Evolutionary conservation across 2,797 vertebrate species (phyloP).

Genomic region (Picus viridis): DNA sequence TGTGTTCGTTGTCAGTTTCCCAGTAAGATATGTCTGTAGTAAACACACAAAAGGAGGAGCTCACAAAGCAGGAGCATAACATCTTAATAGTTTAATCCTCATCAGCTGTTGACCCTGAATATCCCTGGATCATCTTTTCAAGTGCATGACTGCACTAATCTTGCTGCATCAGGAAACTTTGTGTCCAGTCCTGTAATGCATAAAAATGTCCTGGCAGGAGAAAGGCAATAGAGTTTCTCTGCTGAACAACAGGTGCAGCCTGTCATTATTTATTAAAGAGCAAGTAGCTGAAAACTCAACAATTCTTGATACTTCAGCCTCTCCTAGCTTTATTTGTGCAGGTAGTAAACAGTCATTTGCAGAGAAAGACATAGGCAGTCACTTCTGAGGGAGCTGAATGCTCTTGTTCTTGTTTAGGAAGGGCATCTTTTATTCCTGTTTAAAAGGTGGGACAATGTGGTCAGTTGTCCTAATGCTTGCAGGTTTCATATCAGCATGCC

Average conservation of each 20-base stretch:
- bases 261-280: constrained; percentile 62
- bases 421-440: not conserved
- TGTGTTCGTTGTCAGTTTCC: fast-evolving
- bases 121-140: not conserved
- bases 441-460: not conserved
- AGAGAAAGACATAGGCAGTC: not conserved
- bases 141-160: constrained; percentile 22
- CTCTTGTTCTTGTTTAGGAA: not conserved
- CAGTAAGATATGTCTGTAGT: not conserved
- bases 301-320: not conserved
- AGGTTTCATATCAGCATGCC: not conserved
- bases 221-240: constrained; percentile 11
- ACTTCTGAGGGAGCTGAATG: not conserved
- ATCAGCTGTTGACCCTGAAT: not conserved
- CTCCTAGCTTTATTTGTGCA: not conserved
- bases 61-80: not conserved
- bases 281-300: constrained; percentile 27
- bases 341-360: not conserved
- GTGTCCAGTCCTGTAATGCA: not conserved
- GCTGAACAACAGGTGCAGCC: constrained; percentile 9
- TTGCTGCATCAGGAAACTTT: constrained; percentile 47
- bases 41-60: not conserved
- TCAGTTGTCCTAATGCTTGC: not conserved
- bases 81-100: not conserved
- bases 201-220: constrained; percentile 24